A percentile compares a stretch with the other conserved stretches of the same genome.
Evolutionary conservation across 2,888 invertebrate genomes (phyloP).

Genomic region (Flexamia atlantica): DNA sequence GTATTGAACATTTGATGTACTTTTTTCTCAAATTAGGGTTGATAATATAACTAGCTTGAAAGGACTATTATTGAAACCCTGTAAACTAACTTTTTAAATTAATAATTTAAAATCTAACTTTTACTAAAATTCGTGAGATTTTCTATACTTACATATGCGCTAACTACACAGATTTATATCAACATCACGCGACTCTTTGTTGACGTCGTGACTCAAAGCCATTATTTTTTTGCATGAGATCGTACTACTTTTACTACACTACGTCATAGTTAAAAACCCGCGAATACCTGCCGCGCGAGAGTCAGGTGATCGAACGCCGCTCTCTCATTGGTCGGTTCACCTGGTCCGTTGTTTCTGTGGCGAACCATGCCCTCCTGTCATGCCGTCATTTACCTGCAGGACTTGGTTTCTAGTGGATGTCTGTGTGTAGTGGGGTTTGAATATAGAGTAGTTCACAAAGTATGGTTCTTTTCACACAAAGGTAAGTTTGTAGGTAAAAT

Average conservation of each 20-base stretch:
- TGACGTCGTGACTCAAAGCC: neutral
- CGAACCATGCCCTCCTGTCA: neutral
- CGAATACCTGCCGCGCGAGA: conserved; percentile 35
- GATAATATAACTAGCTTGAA: no score
- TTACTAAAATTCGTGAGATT: no score
- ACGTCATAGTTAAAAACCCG: conserved; percentile 26
- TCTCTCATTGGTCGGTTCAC: conserved; percentile 13
- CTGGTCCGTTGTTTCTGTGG: conserved; percentile 5
- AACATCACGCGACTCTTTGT: no score
- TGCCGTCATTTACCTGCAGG: conserved; percentile 19
- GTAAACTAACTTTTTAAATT: no score
- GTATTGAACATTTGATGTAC: no score
- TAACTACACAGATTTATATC: no score
- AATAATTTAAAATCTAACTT: no score
- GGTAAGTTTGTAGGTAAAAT: conserved; percentile 4
- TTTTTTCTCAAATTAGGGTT: no score
- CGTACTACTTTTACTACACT: conserved; percentile 1
- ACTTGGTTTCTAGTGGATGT: neutral
- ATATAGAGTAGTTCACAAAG: neutral
- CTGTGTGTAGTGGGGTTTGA: neutral
- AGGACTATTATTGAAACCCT: no score
- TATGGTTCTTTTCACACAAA: conserved; percentile 29
- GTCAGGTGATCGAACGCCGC: conserved; percentile 27
- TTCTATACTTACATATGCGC: no score
- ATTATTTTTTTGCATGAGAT: neutral